Percentiles rank a stretch among this genome's conserved stretches.
phyloP scores from a whole-genome alignment of 2,888 invertebrate genomes.

The Deilephila porcellus region DNA sequence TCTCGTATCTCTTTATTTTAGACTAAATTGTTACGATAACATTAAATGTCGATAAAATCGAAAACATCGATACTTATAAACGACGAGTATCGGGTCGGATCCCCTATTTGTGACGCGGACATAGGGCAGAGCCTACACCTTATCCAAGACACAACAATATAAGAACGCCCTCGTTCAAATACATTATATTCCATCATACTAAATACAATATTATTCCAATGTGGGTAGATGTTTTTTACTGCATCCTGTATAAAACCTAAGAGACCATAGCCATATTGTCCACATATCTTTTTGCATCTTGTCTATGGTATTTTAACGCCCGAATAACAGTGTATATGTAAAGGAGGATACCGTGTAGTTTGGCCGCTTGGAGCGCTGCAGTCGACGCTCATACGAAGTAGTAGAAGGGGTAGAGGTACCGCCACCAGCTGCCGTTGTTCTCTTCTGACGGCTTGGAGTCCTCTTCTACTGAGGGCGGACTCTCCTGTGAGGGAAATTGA shows the following conservation, averaged over 20 bases:
- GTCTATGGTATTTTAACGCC: too few relatives aligned
- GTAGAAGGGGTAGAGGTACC: constrained; percentile 84
- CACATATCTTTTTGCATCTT: too few relatives aligned
- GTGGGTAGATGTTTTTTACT: too few relatives aligned
- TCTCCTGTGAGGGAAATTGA: constrained; percentile 35
- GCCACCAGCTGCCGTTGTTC: constrained; percentile 76
- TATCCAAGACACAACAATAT: too few relatives aligned
- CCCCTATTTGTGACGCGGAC: neutral
- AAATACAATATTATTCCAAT: too few relatives aligned
- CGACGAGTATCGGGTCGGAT: neutral
- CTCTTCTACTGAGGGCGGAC: constrained; percentile 3
- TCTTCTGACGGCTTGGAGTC: constrained; percentile 42
- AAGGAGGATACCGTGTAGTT: neutral
- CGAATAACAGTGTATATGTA: neutral
- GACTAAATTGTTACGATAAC: neutral
- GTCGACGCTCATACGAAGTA: constrained; percentile 74
- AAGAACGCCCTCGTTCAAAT: too few relatives aligned
- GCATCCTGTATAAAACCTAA: too few relatives aligned
- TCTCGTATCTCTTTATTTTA: neutral
- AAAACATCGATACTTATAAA: neutral
- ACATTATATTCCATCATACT: too few relatives aligned
- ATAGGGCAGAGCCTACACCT: too few relatives aligned
- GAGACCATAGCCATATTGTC: too few relatives aligned
- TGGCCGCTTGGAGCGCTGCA: constrained; percentile 2
- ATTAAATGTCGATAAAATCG: neutral